Conservation (phyloP, 2,113 vertebrate genomes). For the Corapipo altera region DNA sequence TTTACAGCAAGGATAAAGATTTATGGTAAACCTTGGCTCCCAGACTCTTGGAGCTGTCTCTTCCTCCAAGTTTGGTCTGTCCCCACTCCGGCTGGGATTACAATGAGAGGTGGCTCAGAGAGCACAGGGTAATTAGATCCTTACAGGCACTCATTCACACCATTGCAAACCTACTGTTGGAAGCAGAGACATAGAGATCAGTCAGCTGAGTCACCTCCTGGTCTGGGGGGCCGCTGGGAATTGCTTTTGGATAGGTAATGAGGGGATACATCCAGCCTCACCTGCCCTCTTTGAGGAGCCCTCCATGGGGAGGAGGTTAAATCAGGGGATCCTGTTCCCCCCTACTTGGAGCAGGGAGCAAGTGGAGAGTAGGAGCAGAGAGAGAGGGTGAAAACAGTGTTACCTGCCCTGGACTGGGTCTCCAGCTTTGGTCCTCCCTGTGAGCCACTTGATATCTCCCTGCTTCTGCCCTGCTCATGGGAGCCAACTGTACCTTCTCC, state of each 20-base stretch:
- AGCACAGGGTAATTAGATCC: neutral
- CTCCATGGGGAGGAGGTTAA: too few relatives aligned
- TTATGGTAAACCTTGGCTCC: constrained; percentile 40
- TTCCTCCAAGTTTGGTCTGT: neutral
- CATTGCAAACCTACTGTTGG: neutral
- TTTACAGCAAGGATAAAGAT: constrained; percentile 17
- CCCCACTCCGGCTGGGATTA: neutral
- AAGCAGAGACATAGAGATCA: neutral
- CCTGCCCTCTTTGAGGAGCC: neutral
- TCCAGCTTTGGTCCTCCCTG: neutral
- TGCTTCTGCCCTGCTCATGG: neutral
- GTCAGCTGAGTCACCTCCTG: neutral
- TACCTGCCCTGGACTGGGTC: neutral
- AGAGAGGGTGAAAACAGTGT: accelerated
- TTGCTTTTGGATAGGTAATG: neutral
- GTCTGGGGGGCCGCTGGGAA: neutral
- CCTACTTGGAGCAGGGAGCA: neutral
- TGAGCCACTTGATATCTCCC: neutral
- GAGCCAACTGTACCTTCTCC: neutral
- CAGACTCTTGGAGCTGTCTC: neutral
- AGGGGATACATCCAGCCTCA: neutral
- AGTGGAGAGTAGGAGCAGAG: neutral
- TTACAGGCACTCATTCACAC: accelerated
- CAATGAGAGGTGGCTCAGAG: neutral
- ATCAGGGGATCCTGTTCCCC: neutral